phyloP scores from a whole-genome alignment of 1,140 invertebrate genomes.

The Tetranychus urticae region DNA sequence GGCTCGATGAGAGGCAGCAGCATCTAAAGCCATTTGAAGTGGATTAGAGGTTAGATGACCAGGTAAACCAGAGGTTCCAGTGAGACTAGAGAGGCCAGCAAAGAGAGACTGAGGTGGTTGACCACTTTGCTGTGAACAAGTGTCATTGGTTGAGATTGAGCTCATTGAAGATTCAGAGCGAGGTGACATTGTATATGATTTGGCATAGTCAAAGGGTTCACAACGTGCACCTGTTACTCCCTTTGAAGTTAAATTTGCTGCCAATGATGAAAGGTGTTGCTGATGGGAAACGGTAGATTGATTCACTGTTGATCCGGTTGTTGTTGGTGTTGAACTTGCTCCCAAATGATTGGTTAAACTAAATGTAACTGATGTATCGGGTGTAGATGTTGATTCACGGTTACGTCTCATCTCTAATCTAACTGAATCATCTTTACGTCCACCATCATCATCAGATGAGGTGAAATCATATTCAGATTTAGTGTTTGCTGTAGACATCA shows the following conservation, averaged over 20 bases:
- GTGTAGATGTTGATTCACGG: background rate
- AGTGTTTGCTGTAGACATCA: no score
- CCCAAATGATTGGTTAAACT: no score
- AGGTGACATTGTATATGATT: constrained; percentile 1
- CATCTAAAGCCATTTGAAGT: constrained; percentile 8
- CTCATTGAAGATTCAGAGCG: constrained; percentile 8
- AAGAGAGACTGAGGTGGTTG: background rate
- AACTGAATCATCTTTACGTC: background rate
- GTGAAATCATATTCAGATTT: background rate
- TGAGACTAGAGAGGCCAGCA: constrained; percentile 2
- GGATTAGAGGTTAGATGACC: background rate
- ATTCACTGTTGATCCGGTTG: constrained; percentile 8
- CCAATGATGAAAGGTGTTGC: no score
- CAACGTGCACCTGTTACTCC: no score
- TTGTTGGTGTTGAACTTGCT: background rate
- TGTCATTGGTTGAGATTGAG: constrained; percentile 6
- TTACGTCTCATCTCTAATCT: background rate
- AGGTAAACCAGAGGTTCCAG: background rate
- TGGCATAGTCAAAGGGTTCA: background rate
- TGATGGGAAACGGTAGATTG: background rate
- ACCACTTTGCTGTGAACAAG: background rate
- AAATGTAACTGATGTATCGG: background rate
- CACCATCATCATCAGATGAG: background rate
- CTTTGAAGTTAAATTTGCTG: no score
- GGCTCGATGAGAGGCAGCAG: constrained; percentile 3